These are phyloP conservation scores for Deilephila elpenor DNA, from an alignment of 2,888 invertebrate species.

Conservation along the genomic window DNA sequence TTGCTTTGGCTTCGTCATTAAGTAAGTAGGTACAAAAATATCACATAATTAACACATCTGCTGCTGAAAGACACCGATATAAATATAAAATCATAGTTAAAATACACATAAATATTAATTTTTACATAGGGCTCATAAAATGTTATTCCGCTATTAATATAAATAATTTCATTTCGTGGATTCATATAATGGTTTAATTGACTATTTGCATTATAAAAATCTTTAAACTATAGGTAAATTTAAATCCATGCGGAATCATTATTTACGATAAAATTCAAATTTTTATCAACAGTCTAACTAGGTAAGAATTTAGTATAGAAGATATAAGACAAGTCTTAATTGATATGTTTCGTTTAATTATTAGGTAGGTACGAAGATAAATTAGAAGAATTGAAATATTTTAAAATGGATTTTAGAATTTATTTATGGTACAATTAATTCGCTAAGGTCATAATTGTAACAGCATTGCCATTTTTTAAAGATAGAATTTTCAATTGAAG, in stretches of 20 bases:
- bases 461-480: too few species aligned
- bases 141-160: background rate
- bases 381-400: background rate
- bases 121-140: background rate
- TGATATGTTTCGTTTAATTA: slow-evolving; percentile 20
- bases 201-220: background rate
- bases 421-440: too few species aligned
- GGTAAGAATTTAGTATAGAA: background rate
- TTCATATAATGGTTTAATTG: background rate
- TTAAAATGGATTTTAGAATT: too few species aligned
- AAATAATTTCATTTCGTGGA: background rate
- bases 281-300: background rate
- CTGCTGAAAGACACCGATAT: too few species aligned
- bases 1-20: slow-evolving; percentile 9
- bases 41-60: background rate
- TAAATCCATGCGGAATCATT: background rate
- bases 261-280: background rate
- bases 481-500: too few species aligned
- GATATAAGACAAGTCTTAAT: slow-evolving; percentile 7
- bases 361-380: background rate
- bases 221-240: background rate
- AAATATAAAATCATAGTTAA: too few species aligned
- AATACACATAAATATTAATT: background rate
- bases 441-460: too few species aligned
- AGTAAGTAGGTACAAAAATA: slow-evolving; percentile 14